These are phyloP conservation scores for Neosilurus hyrtlii DNA, from an alignment of 2,797 vertebrate species.

Conservation along the genomic window DNA sequence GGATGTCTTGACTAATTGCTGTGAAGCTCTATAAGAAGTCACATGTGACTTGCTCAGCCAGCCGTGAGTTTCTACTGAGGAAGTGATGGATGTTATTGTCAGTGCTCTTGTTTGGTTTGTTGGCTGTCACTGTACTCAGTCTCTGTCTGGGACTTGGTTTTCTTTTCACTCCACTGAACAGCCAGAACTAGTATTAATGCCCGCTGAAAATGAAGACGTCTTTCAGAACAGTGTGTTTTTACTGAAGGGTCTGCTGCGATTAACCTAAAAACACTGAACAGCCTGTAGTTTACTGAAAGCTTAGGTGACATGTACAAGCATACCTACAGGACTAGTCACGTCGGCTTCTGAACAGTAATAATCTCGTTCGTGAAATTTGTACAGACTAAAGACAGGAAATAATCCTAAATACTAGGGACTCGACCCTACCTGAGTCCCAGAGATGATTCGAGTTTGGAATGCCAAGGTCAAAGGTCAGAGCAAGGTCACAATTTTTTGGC, in stretches of 20 bases:
- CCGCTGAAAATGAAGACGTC: neutral
- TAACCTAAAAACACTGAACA: neutral
- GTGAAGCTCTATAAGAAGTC: neutral
- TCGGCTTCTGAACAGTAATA: neutral
- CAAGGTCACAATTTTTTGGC: too few species aligned
- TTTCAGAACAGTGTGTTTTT: neutral
- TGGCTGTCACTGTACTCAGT: slow-evolving; percentile 17
- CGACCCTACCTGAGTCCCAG: too few species aligned
- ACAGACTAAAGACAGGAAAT: neutral
- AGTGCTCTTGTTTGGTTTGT: slow-evolving; percentile 8
- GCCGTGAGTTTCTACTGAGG: slow-evolving; percentile 3
- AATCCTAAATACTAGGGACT: neutral
- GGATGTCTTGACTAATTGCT: neutral
- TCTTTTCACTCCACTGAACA: neutral
- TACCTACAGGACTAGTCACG: slow-evolving; percentile 9
- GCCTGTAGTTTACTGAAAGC: neutral
- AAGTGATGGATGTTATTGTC: slow-evolving; percentile 48
- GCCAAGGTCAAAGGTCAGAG: too few species aligned
- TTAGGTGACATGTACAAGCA: neutral
- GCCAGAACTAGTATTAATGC: neutral
- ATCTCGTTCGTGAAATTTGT: neutral
- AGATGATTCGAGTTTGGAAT: too few species aligned
- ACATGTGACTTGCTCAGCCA: slow-evolving; percentile 28
- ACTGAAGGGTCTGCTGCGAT: neutral
- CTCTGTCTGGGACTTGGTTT: neutral